Percentiles rank a stretch among this genome's conserved stretches.
Evolutionary conservation across 2,888 invertebrate species (phyloP).

Genomic region (Sceliomorpha sp.): DNA sequence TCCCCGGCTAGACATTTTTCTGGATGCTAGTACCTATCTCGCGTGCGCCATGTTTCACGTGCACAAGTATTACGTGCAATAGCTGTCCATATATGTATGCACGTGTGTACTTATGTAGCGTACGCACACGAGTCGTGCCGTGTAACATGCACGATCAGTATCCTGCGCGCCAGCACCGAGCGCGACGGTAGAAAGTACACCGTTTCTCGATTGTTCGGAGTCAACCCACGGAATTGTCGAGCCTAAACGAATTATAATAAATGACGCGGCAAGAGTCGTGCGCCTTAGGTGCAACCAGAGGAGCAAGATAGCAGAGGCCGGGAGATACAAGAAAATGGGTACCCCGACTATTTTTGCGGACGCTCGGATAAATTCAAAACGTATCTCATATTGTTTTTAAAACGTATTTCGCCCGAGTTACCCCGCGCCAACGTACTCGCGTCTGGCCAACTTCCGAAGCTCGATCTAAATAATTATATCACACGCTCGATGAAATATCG

Average conservation of each 20-base stretch:
- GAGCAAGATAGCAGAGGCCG: slow-evolving; percentile 46
- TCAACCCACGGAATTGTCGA: slow-evolving; percentile 50
- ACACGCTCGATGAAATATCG: neutral
- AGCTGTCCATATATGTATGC: slow-evolving; percentile 23
- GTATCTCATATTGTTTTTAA: too few relatives aligned
- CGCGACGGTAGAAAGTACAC: slow-evolving; percentile 51
- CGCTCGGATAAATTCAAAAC: neutral
- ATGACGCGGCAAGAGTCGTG: slow-evolving; percentile 52
- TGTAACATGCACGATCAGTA: slow-evolving; percentile 45
- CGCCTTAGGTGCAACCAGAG: slow-evolving; percentile 45
- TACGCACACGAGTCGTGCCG: slow-evolving; percentile 33
- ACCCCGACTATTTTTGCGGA: slow-evolving; percentile 9
- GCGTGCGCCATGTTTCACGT: slow-evolving; percentile 14
- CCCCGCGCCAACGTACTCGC: too few relatives aligned
- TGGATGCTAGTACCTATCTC: neutral
- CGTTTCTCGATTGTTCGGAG: slow-evolving; percentile 48
- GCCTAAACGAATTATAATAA: slow-evolving; percentile 53
- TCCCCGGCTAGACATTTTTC: slow-evolving; percentile 19
- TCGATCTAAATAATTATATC: too few relatives aligned
- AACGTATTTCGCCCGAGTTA: too few relatives aligned
- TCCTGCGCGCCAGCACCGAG: slow-evolving; percentile 37
- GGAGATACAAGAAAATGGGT: slow-evolving; percentile 33
- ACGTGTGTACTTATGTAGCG: slow-evolving; percentile 17
- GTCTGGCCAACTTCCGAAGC: too few relatives aligned
- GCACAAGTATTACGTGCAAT: slow-evolving; percentile 36